Conservation (phyloP, 2,113 vertebrate species). For the Pagrus major region DNA sequence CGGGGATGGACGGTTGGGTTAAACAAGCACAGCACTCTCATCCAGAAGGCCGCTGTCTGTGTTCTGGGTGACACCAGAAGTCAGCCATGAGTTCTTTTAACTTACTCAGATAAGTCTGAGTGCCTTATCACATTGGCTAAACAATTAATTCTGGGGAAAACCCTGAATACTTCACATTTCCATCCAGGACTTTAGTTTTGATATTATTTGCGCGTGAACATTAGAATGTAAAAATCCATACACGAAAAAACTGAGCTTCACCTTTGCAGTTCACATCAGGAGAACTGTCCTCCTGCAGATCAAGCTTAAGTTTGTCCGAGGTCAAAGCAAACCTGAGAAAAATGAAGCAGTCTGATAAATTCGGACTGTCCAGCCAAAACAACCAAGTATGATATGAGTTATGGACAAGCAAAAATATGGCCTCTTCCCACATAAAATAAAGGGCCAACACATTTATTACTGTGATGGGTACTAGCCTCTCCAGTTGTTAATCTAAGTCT, state of each 20-base stretch:
- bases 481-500: not conserved
- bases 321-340: not conserved
- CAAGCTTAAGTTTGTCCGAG: not conserved
- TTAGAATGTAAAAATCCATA: not conserved
- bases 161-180: not conserved
- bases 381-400: slow-evolving; percentile 4
- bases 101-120: not conserved
- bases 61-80: too few relatives aligned
- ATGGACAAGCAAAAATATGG: not conserved
- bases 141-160: not conserved
- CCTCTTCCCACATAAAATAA: not conserved
- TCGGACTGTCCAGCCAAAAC: not conserved
- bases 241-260: not conserved
- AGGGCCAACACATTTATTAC: not conserved
- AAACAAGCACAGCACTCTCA: too few relatives aligned
- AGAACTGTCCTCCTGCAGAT: not conserved
- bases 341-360: not conserved
- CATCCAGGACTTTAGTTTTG: not conserved
- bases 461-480: slow-evolving; percentile 9
- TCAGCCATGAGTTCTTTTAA: too few relatives aligned
- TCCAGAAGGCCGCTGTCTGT: too few relatives aligned
- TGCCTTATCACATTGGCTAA: not conserved
- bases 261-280: not conserved
- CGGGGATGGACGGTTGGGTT: too few relatives aligned
- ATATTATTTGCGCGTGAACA: not conserved